These are phyloP conservation scores for Argyra leucocephala DNA, from an alignment of 2,888 invertebrate genomes.

Conservation along the genomic window DNA sequence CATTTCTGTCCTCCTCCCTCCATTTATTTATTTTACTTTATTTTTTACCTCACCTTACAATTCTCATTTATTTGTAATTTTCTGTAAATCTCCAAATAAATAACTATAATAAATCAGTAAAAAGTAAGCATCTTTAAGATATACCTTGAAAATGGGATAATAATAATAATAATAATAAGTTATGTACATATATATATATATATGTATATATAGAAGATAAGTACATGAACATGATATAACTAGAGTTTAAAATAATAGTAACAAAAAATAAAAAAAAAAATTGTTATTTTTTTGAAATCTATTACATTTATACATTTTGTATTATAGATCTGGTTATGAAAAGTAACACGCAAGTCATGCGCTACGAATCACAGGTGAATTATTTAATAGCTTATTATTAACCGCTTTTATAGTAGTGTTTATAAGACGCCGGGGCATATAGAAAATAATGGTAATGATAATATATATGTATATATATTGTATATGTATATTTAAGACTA, in stretches of 20 bases:
- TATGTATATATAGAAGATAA: not conserved
- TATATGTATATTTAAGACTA: not conserved
- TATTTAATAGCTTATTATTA: slow-evolving; percentile 9
- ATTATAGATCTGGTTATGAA: not conserved
- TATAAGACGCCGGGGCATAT: slow-evolving; percentile 8
- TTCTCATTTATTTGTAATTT: too few relatives aligned
- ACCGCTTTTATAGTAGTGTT: slow-evolving; percentile 7
- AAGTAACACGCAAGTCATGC: slow-evolving; percentile 11
- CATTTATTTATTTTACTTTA: too few relatives aligned
- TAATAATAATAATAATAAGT: not conserved
- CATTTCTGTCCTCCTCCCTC: too few relatives aligned
- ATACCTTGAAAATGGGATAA: not conserved
- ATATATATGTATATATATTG: not conserved
- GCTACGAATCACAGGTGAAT: slow-evolving; percentile 10
- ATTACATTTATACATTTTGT: not conserved
- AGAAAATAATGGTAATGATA: not conserved
- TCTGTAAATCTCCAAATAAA: not conserved
- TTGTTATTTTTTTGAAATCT: too few relatives aligned
- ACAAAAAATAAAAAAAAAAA: not conserved
- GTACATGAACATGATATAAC: too few relatives aligned
- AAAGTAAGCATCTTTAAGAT: not conserved
- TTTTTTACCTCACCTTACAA: too few relatives aligned
- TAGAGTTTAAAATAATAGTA: not conserved
- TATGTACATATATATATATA: not conserved
- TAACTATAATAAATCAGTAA: not conserved